Conservation (phyloP, 1,140 invertebrate species). For the Coenobita brevimanus region DNA sequence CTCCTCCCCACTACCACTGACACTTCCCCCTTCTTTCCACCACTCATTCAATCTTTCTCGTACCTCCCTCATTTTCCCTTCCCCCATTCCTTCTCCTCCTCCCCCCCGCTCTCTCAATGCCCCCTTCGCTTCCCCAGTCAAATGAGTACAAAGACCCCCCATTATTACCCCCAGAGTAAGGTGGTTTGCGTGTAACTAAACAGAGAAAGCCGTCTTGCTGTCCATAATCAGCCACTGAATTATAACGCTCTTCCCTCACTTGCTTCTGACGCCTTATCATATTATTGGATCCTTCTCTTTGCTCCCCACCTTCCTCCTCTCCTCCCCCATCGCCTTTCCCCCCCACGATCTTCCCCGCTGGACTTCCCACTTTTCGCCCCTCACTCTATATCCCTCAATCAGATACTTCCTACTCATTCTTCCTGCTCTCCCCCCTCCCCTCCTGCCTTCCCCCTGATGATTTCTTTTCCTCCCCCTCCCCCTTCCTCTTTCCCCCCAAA, state of each 20-base stretch:
- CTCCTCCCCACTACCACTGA: not conserved
- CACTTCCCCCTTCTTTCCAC: not conserved
- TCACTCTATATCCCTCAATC: no score
- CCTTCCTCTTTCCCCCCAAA: no score
- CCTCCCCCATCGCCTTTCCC: not conserved
- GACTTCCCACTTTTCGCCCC: not conserved
- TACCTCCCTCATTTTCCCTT: not conserved
- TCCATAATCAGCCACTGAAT: no score
- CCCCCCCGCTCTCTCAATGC: not conserved
- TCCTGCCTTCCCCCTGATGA: not conserved
- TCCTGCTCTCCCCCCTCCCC: not conserved
- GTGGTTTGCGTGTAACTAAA: no score
- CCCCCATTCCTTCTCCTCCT: not conserved
- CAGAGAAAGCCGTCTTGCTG: no score
- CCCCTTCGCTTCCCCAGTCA: not conserved
- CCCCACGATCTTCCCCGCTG: not conserved
- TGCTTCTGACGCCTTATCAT: not conserved
- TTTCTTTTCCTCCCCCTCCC: not conserved
- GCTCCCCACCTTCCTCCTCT: not conserved
- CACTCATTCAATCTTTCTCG: not conserved
- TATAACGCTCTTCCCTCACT: no score
- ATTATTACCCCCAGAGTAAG: no score
- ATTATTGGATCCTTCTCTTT: not conserved
- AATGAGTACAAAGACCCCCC: not conserved
- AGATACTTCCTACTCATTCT: not conserved